Evolutionary conservation across 2,888 invertebrate species (phyloP), one percentile per base, ranked within the genome.

Genomic region (Clivina fossor): DNA sequence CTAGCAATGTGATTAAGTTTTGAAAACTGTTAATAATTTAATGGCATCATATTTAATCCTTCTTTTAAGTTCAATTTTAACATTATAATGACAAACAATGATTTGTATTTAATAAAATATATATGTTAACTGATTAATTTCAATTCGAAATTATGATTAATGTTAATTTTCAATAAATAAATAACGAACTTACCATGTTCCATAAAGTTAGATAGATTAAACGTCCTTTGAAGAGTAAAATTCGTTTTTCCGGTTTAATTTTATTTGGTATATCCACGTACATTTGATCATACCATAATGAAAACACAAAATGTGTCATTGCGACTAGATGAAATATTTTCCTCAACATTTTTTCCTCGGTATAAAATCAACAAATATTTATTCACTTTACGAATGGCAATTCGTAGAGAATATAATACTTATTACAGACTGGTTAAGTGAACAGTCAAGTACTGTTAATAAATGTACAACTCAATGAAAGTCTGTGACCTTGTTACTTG

Each of bases 181-280:
- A 26, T 47, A 28, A 32, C 38, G 35, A 56, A 73, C 77, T 76
- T 69, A 79, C 79, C 74, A 78, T 67, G 63, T 75, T 74, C 79
- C 79, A 79, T 64, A 77, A 75, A 22, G 78, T 76, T 51, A 78
- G 68, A 63, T 72, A 77, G 61, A 75, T 70, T 16, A 71, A 33
- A 53, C 74, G 73, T 40, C 74, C 74, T 18, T 69, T 68, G 40
- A 72, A 67, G 41, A 72, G 70, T 32, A 58, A 47, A 30, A 61
- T 57, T 18, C 64, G 55, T 47, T 62, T 63, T 57, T 69, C 69
- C 16, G 72, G 72, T 22, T 58, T 11, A 16, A 63, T 16, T 28
- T 40, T 47, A 50, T 19, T 37, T 1, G 63, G 57, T 38, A 55
- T 19, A 53, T 63, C 59, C 13, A 67, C 63, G 43, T 65, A 63